Evolutionary conservation across 2,888 invertebrate genomes (phyloP), one percentile per base, ranked within the genome.

Genomic region (Drosophila macrospina): DNA sequence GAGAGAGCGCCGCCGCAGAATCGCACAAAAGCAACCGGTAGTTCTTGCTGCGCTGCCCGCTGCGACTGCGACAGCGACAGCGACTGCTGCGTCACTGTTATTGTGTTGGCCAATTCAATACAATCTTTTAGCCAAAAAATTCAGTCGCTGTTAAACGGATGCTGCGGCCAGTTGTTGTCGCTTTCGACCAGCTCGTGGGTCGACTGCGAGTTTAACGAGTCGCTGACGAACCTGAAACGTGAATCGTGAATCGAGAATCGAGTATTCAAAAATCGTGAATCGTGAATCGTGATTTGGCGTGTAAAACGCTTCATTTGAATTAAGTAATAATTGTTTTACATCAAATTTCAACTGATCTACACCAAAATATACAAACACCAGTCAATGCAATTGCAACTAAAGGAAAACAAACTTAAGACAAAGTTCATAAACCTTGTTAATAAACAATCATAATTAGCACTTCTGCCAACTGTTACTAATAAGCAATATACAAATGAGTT

Each of bases 131-230:
- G 73, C 76, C 80, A 79, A 72, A 72, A 85, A 61, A 51, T 73
- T 73, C 68, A 82, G 86, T 82, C 68, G 70, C 69, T 88, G 78
- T 78, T 74, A 73, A 51, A 28, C 88, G 82, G 82, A 82, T 88
- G 82, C 88, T 82, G 82, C 76, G 83, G 51, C 64, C 73, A 82
- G 83, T 86, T 79, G 80, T 60, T 73, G 72, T 75, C 82, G 88
- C 80, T 72, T 71, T 74, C 61, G 82, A 61, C 68, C 80, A 71
- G 48, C 73, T 63, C 78, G 74, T 63, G 57, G 78, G 72, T 56
- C 80, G 80, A 61, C 61, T 61, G 51, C 70, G 67, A 39, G 20
- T 60, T 32, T 11, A 57, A 62, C 64, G 62, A 72, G 26, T 60
- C 48, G 56, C 24, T 47, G 42, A 54, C 55, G 42, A 59, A 64